These are phyloP conservation scores for Lordiphosa clarofinis DNA, from an alignment of 1,140 invertebrate genomes.

Conservation along the genomic window DNA sequence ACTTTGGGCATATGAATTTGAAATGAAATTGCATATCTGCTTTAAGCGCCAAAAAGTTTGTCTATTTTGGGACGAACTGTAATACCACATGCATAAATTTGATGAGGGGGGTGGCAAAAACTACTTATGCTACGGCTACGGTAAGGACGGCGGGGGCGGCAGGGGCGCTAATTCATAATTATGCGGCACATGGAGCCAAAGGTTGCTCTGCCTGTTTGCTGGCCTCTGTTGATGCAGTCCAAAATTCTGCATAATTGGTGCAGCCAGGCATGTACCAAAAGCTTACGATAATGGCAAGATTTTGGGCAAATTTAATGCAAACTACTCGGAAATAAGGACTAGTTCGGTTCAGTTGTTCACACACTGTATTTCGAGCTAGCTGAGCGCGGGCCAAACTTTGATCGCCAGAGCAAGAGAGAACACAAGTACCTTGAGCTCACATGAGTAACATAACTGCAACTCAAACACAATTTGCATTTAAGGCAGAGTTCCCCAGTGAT, in stretches of 20 bases:
- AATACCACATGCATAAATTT: slow-evolving; percentile 11
- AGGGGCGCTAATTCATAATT: slow-evolving; percentile 41
- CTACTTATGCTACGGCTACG: slow-evolving; percentile 9
- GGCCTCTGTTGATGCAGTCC: slow-evolving; percentile 1
- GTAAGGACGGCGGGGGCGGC: background rate
- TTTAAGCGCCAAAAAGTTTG: slow-evolving; percentile 42
- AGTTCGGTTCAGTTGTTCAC: too few species aligned
- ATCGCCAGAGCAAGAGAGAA: too few species aligned
- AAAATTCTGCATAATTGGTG: slow-evolving; percentile 5
- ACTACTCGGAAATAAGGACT: too few species aligned
- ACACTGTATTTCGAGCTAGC: too few species aligned
- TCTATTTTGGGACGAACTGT: slow-evolving; percentile 15
- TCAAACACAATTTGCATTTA: too few species aligned
- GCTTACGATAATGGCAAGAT: slow-evolving; percentile 4
- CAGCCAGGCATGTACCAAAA: slow-evolving; percentile 1
- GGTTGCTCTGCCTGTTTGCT: background rate
- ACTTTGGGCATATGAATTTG: slow-evolving; percentile 50
- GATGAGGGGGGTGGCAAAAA: background rate
- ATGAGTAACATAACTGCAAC: too few species aligned
- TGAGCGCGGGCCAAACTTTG: too few species aligned
- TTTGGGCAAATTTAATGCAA: too few species aligned
- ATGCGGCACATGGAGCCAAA: slow-evolving; percentile 22
- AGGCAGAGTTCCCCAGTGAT: too few species aligned
- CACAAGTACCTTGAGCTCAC: too few species aligned
- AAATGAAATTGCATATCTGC: slow-evolving; percentile 57